These are phyloP conservation scores for Calcarius lapponicus DNA, from an alignment of 2,797 vertebrate species.

Conservation along the genomic window DNA sequence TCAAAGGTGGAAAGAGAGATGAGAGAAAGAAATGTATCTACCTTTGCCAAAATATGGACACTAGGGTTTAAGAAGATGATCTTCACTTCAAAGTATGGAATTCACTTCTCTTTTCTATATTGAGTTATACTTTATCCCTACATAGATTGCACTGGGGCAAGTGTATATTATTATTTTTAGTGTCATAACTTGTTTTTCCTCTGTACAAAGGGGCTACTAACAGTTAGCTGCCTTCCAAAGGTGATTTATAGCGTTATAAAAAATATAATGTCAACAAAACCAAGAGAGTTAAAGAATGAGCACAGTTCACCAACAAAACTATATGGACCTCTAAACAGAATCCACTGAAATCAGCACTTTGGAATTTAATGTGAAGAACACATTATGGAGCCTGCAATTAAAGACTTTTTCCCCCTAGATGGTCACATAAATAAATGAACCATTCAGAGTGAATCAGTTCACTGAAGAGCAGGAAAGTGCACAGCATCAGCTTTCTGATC, in stretches of 20 bases:
- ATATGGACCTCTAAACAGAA: slow-evolving; percentile 67
- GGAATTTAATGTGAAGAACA: slow-evolving; percentile 69
- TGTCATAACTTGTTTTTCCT: neutral
- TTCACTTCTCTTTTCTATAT: neutral
- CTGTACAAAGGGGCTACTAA: neutral
- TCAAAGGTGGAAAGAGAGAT: neutral
- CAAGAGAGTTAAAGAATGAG: slow-evolving; percentile 12
- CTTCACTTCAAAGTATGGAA: neutral
- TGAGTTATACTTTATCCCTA: neutral
- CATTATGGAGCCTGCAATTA: slow-evolving; percentile 71
- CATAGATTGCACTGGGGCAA: neutral
- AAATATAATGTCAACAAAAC: neutral
- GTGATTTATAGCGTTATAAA: neutral
- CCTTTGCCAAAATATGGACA: neutral
- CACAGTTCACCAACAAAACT: slow-evolving; percentile 47
- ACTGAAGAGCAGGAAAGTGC: slow-evolving; percentile 55
- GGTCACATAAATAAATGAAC: slow-evolving; percentile 72
- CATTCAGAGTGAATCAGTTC: slow-evolving; percentile 68
- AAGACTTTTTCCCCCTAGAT: slow-evolving; percentile 68
- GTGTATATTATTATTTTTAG: neutral
- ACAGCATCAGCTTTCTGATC: slow-evolving; percentile 44
- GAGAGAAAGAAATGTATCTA: neutral
- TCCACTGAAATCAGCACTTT: slow-evolving; percentile 70
- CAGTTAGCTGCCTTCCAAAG: neutral
- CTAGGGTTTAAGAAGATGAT: neutral